Evolutionary conservation across 2,888 invertebrate genomes (phyloP), one percentile per base, ranked within the genome.

Genomic region (Ochlodes sylvanus): DNA sequence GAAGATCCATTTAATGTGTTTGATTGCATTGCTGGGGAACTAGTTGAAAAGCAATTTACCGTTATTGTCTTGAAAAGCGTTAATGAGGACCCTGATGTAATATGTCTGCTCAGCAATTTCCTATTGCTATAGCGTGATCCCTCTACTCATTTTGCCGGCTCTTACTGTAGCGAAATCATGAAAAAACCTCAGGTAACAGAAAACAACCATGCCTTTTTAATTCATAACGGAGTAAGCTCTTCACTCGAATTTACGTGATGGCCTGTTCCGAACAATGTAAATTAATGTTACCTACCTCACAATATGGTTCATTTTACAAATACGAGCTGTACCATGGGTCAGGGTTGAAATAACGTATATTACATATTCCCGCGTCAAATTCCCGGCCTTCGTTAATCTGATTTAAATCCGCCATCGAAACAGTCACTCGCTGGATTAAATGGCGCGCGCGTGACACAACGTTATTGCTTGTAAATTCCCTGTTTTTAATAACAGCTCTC

Each of bases 391-490:
- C 71, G 71, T 73, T 79, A 77, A 78, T 78, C 75, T 73, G 73
- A 76, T 79, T 79, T 79, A 79, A 77, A 78, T 78, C 74, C 71
- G 75, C 74, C 76, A 77, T 75, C 72, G 73, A 72, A 75, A 74
- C 77, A 69, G 54, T 58, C 73, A 71, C 72, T 71, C 72, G 44
- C 60, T 65, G 71, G 79, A 79, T 79, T 78, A 78, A 71, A 63
- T 61, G 57, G 54, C 68, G 69, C 68, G 69, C 70, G 61, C 68
- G 68, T 67, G 72, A 71, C 69, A 69, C 68, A 68, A 70, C 69
- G 68, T 71, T 71, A 74, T 75, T 71, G 73, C 72, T 73, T 73
- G 73, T 73, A 73, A 71, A 75, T 75, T 73, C 58, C 58, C 66
- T 69, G 70, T 73, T 75, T 75, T 73, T 73, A 73, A 72, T 75